Percentiles rank a stretch among this genome's conserved stretches.
These are phyloP conservation scores for Tetanocera ferruginea DNA, from an alignment of 2,888 invertebrate species.

Conservation along the genomic window DNA sequence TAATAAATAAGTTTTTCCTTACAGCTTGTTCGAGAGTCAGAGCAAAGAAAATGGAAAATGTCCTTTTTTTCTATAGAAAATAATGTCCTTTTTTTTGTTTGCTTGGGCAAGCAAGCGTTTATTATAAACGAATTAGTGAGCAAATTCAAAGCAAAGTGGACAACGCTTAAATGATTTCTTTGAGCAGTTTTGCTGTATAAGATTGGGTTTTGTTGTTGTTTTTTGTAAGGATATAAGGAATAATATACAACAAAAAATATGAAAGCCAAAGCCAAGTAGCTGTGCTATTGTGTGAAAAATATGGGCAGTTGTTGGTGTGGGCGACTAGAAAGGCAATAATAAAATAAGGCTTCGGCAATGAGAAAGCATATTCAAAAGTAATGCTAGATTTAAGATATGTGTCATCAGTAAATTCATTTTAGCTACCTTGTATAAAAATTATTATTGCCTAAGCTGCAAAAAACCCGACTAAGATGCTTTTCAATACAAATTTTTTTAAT, in stretches of 20 bases:
- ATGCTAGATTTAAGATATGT: no score
- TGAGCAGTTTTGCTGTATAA: slow-evolving; percentile 10
- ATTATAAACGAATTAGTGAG: slow-evolving; percentile 64
- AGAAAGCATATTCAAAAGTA: no score
- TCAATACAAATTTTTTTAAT: no score
- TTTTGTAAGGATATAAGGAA: no score
- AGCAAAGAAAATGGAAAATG: background rate
- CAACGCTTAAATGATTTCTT: slow-evolving; percentile 42
- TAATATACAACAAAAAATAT: background rate
- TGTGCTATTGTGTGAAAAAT: no score
- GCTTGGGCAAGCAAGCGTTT: slow-evolving; percentile 59
- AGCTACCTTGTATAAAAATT: no score
- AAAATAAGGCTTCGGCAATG: no score
- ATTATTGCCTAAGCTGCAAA: background rate
- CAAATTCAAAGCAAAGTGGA: slow-evolving; percentile 41
- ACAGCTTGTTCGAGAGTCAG: background rate
- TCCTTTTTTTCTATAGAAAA: slow-evolving; percentile 2
- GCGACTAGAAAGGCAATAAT: no score
- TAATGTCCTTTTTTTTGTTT: slow-evolving; percentile 28
- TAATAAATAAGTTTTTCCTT: background rate
- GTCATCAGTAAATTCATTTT: no score
- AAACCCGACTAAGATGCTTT: background rate
- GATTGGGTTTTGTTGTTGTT: no score
- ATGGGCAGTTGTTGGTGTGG: no score
- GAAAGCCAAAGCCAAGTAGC: background rate